Evolutionary conservation across 2,113 vertebrate species (phyloP).

Genomic region (Dipodomys spectabilis): DNA sequence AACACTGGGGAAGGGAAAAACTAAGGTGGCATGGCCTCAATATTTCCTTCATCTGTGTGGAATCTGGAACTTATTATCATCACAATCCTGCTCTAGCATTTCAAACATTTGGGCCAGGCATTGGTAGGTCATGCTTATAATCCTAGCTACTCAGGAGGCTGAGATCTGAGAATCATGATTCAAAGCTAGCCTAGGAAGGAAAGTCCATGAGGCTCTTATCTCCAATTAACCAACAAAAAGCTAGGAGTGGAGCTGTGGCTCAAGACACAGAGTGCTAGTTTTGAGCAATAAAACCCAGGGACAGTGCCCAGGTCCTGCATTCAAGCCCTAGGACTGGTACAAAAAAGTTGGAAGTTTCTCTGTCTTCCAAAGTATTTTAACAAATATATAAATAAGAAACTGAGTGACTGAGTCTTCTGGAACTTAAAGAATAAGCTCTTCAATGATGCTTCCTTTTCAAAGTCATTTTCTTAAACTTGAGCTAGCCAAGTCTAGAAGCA

Average conservation of each 20-base stretch:
- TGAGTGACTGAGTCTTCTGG: background rate
- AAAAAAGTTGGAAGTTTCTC: background rate
- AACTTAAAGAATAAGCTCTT: background rate
- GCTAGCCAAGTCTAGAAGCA: background rate
- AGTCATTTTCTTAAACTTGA: slow-evolving; percentile 36
- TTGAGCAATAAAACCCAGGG: too few relatives aligned
- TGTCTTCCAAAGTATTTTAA: background rate
- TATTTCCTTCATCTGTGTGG: background rate
- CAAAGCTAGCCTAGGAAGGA: too few relatives aligned
- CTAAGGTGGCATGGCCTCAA: background rate
- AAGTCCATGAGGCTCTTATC: too few relatives aligned
- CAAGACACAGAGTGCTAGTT: too few relatives aligned
- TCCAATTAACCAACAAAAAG: too few relatives aligned
- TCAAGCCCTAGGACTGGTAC: too few relatives aligned
- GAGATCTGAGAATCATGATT: too few relatives aligned
- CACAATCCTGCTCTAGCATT: background rate
- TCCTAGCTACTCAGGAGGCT: too few relatives aligned
- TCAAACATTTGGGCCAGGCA: background rate
- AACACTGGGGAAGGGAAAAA: background rate
- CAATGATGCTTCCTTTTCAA: background rate
- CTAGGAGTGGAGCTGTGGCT: too few relatives aligned
- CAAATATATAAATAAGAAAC: background rate
- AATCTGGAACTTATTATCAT: background rate
- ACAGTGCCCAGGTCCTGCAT: too few relatives aligned
- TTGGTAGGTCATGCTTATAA: too few relatives aligned